A percentile compares a stretch with the other conserved stretches of the same genome.
phyloP scores from a whole-genome alignment of 2,888 invertebrate genomes.

The Drepanosiphum platanoidis region DNA sequence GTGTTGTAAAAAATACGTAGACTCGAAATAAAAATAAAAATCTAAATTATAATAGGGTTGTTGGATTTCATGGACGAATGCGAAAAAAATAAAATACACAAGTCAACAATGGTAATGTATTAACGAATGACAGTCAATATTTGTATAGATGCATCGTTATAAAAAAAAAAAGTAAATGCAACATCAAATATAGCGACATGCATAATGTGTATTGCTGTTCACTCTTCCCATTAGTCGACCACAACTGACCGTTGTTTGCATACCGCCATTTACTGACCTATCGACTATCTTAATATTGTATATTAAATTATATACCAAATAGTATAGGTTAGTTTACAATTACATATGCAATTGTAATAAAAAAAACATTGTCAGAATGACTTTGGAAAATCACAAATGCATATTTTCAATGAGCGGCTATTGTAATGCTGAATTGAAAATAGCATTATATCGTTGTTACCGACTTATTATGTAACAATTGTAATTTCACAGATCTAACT shows the following conservation, averaged over 20 bases:
- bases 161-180: constrained; percentile 1
- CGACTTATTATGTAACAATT: constrained; percentile 35
- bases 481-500: background rate
- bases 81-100: constrained; percentile 3
- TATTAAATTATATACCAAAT: background rate
- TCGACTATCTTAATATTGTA: constrained; percentile 19
- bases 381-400: constrained; percentile 33
- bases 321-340: constrained; percentile 43
- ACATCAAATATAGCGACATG: background rate
- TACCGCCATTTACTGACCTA: constrained; percentile 33
- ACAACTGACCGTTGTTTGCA: background rate
- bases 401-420: constrained; percentile 30
- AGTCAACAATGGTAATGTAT: constrained; percentile 9
- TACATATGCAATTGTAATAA: constrained; percentile 31
- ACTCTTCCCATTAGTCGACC: constrained; percentile 2
- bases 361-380: background rate
- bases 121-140: constrained; percentile 12
- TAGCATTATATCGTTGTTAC: constrained; percentile 14
- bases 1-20: background rate
- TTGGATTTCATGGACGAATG: background rate
- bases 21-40: background rate
- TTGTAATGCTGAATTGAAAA: constrained; percentile 35
- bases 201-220: constrained; percentile 11
- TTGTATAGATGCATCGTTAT: constrained; percentile 26
- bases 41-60: background rate